A percentile compares a stretch with the other conserved stretches of the same genome.
These are phyloP conservation scores for Aurelia aurita DNA, from an alignment of 30 jellyfish, hydroid and myxozoan genomes.

Conservation along the genomic window DNA sequence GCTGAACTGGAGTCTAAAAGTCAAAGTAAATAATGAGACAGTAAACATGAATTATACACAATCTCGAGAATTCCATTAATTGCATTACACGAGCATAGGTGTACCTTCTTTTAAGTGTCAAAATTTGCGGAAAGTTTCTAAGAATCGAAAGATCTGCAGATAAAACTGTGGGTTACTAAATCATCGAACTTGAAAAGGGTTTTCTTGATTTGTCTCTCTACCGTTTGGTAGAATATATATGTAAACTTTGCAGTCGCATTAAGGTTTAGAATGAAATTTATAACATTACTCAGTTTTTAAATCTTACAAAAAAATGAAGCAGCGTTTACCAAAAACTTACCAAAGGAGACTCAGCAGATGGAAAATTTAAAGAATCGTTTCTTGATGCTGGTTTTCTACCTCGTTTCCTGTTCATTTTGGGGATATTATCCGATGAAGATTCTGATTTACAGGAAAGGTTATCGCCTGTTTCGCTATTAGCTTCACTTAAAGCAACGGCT, in stretches of 20 bases:
- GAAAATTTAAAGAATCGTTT: constrained; percentile 38
- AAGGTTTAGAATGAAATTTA: too few species aligned
- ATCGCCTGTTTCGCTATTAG: constrained; percentile 32
- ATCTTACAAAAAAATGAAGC: too few species aligned
- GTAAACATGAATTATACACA: not conserved
- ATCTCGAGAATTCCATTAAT: not conserved
- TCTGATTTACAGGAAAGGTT: constrained; percentile 43
- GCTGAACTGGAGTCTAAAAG: constrained; percentile 38
- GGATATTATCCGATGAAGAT: constrained; percentile 42
- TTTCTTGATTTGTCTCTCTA: too few species aligned
- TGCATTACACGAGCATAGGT: not conserved
- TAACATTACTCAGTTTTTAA: too few species aligned
- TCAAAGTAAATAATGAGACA: not conserved
- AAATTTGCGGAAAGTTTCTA: too few species aligned
- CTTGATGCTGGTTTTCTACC: constrained; percentile 43
- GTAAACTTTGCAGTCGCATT: too few species aligned
- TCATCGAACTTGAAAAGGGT: too few species aligned
- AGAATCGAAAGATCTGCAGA: too few species aligned
- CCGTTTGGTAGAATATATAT: too few species aligned
- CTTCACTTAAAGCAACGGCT: constrained; percentile 4
- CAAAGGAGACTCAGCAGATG: constrained; percentile 66
- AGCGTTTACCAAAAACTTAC: too few species aligned
- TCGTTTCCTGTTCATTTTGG: constrained; percentile 35
- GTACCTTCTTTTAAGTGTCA: too few species aligned
- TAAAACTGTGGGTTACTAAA: too few species aligned